Evolutionary conservation across 2,113 vertebrate genomes (phyloP).

Genomic region (Talpa occidentalis): DNA sequence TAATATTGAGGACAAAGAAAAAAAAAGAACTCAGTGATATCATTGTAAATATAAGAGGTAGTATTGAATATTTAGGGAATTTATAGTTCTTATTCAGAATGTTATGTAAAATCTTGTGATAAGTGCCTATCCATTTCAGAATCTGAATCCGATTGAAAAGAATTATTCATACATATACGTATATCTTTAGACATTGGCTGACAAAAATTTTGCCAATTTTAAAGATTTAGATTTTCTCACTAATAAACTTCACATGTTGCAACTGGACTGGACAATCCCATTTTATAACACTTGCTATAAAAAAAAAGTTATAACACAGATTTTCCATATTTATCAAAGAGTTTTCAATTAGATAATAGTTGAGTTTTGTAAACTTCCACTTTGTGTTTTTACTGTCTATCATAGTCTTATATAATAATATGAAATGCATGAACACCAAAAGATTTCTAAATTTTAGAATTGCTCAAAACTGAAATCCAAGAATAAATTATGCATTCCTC

Average conservation of each 20-base stretch:
- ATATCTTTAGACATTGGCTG: neutral
- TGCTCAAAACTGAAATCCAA: neutral
- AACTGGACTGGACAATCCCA: neutral
- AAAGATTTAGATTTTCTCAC: neutral
- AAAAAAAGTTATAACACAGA: too few relatives aligned
- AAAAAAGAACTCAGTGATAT: neutral
- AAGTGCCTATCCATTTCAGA: neutral
- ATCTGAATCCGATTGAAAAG: neutral
- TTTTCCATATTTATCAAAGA: neutral
- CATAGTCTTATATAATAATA: neutral
- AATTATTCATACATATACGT: neutral
- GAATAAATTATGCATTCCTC: neutral
- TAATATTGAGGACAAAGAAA: neutral
- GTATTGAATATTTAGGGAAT: neutral
- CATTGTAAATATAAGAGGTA: neutral
- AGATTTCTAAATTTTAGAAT: neutral
- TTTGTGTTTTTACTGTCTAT: neutral
- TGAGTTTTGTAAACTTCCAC: neutral
- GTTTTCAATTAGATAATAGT: neutral
- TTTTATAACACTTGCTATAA: too few relatives aligned
- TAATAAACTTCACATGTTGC: neutral
- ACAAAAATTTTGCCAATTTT: neutral
- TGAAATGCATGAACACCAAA: neutral
- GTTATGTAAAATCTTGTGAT: neutral
- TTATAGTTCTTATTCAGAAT: neutral